A percentile compares a stretch with the other conserved stretches of the same genome.
These are phyloP conservation scores for Picus viridis DNA, from an alignment of 2,797 vertebrate species.

Conservation along the genomic window DNA sequence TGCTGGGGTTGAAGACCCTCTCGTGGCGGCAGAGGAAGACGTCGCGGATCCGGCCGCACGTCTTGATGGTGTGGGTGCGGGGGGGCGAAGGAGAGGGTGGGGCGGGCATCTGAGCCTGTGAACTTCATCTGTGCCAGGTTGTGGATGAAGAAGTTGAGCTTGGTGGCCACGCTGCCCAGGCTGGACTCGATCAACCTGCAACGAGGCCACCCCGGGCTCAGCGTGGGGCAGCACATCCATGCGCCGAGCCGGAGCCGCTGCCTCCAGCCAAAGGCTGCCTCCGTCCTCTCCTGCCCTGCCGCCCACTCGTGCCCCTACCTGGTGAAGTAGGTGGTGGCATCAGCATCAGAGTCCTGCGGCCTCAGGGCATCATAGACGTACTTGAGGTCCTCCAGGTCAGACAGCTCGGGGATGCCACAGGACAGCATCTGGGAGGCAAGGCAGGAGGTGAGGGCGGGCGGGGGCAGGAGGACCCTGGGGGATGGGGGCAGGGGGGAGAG, in stretches of 20 bases:
- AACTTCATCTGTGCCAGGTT: conserved; percentile 99
- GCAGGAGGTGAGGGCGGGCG: not conserved
- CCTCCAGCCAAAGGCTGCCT: fast-evolving
- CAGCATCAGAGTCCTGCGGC: conserved; percentile 92
- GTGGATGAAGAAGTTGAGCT: conserved; percentile 98
- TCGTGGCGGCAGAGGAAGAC: conserved; percentile 90
- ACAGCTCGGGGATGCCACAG: conserved; percentile 95
- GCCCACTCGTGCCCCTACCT: conserved; percentile 74
- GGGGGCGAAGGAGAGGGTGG: conserved; percentile 90
- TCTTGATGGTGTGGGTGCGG: conserved; percentile 84
- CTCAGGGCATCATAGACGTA: conserved; percentile 94
- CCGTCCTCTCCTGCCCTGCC: not conserved
- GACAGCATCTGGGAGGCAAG: conserved; percentile 89
- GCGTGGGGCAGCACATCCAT: fast-evolving
- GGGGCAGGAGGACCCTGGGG: not conserved
- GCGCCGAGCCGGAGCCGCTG: fast-evolving
- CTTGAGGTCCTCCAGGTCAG: conserved; percentile 92
- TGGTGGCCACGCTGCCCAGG: conserved; percentile 94
- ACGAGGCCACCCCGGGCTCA: fast-evolving
- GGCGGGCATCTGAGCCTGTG: conserved; percentile 85
- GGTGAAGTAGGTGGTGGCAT: conserved; percentile 97
- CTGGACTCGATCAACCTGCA: conserved; percentile 93
- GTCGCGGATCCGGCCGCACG: conserved; percentile 83
- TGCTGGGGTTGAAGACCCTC: conserved; percentile 85
- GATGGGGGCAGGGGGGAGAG: fast-evolving